phyloP scores from a whole-genome alignment of 2,888 invertebrate species.

The Temnothorax unifasciatus region DNA sequence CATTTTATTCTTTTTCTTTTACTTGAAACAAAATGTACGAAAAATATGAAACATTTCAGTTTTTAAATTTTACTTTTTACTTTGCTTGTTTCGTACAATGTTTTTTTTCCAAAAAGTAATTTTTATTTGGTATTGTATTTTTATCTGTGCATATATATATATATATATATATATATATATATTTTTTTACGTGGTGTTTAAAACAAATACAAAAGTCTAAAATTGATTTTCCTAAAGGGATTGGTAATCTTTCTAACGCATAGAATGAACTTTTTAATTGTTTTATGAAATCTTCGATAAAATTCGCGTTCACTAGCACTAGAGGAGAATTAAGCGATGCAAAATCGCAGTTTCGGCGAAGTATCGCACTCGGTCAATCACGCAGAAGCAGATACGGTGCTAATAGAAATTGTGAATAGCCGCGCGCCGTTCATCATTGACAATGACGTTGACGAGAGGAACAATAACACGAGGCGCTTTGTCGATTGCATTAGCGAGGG shows the following conservation, averaged over 20 bases:
- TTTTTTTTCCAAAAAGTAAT: neutral
- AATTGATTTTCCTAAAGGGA: neutral
- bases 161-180: too few species aligned
- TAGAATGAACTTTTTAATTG: neutral
- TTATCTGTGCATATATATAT: neutral
- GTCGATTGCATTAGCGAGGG: constrained; percentile 42
- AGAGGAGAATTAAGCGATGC: neutral
- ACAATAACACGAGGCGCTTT: constrained; percentile 33
- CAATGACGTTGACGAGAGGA: constrained; percentile 42
- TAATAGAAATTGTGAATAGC: constrained; percentile 42
- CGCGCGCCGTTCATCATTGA: constrained; percentile 28
- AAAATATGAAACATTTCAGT: neutral
- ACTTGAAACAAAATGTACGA: neutral
- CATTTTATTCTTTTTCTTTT: neutral
- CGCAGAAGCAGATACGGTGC: constrained; percentile 4
- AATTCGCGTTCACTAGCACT: neutral
- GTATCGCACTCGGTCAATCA: constrained; percentile 20
- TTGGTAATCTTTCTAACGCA: neutral
- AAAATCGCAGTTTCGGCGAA: neutral
- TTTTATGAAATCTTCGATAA: neutral
- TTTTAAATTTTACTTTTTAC: neutral
- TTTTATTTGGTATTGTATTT: neutral
- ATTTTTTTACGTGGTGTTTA: neutral
- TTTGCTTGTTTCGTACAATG: neutral
- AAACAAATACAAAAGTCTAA: neutral